A percentile compares a stretch with the other conserved stretches of the same genome.
Conservation (phyloP, 2,113 vertebrate species). For the Oplegnathus fasciatus region DNA sequence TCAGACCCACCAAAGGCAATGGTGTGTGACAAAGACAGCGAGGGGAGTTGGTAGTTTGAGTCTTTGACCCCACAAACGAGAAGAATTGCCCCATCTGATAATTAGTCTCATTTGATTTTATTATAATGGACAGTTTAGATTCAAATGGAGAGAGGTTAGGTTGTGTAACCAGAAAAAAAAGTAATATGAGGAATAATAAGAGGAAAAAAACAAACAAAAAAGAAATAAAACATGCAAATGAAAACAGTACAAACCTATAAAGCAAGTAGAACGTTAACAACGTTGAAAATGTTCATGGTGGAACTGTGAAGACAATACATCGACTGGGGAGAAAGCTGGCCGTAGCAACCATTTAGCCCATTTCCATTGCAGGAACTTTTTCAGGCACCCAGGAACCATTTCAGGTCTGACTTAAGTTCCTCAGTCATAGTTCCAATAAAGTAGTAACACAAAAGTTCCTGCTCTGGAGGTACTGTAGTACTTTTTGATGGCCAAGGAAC, state of each 20-base stretch:
- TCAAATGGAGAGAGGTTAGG: neutral
- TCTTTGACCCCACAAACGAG: constrained; percentile 33
- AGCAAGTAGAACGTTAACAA: neutral
- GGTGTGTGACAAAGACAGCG: constrained; percentile 43
- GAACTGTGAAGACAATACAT: neutral
- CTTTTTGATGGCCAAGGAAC: neutral
- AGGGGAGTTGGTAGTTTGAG: constrained; percentile 36
- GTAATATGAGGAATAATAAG: no score
- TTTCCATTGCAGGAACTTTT: neutral
- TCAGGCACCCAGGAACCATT: neutral
- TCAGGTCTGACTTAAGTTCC: neutral
- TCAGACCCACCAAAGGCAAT: constrained; percentile 54
- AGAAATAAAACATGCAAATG: neutral
- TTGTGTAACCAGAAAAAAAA: neutral
- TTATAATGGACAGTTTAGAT: neutral
- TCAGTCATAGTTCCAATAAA: neutral
- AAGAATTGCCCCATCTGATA: neutral
- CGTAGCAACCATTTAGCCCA: neutral
- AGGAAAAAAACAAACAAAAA: neutral
- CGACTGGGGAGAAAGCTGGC: neutral
- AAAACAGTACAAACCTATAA: neutral
- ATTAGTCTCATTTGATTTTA: neutral
- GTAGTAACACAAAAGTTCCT: neutral
- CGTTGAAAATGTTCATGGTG: neutral
- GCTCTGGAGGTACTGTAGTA: neutral